Evolutionary conservation across 2,797 vertebrate species (phyloP), one percentile per base, ranked within the genome.

Genomic region (Rhinatrema bivittatum): DNA sequence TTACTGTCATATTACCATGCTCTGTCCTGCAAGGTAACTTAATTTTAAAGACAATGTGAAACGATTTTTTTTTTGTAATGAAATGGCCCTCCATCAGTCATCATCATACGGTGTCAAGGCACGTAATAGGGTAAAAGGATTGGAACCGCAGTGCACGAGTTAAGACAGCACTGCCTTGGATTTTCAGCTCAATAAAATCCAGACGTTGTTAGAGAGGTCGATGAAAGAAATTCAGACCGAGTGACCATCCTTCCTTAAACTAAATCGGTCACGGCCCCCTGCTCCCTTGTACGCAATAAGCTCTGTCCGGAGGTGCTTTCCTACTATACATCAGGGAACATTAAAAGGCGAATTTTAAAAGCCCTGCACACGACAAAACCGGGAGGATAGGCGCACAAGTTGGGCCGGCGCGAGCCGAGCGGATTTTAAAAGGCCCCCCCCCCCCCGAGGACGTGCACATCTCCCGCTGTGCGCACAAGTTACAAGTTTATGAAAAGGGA

Each of bases 301-400:
- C n/a, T 25, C 36, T 38, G 56, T 38, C 38, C 19, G 22, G 63
- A 68, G 52, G 52, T 41, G 29, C n/a, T 43, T 36, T 15, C 21
- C 30, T n/a, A 36, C 7, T n/a, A 3, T 45, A 35, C 32, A 52
- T 61, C 32, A 48, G 21, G 2, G 11, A 35, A 36, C 43, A 46
- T 60, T n/a, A n/a, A n/a, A n/a, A n/a, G n/a, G n/a, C n/a, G n/a
- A n/a, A n/a, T n/a, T n/a, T n/a, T n/a, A n/a, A n/a, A n/a, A n/a
- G n/a, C n/a, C n/a, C n/a, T n/a, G n/a, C n/a, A n/a, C n/a, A n/a
- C n/a, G n/a, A n/a, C n/a, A n/a, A n/a, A n/a, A n/a, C n/a, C n/a
- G n/a, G n/a, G n/a, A n/a, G n/a, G n/a, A n/a, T n/a, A n/a, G n/a
- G n/a, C n/a, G n/a, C n/a, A n/a, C n/a, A n/a, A n/a, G n/a, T n/a